phyloP scores from a whole-genome alignment of 2,113 vertebrate species.

The Daubentonia madagascariensis region DNA sequence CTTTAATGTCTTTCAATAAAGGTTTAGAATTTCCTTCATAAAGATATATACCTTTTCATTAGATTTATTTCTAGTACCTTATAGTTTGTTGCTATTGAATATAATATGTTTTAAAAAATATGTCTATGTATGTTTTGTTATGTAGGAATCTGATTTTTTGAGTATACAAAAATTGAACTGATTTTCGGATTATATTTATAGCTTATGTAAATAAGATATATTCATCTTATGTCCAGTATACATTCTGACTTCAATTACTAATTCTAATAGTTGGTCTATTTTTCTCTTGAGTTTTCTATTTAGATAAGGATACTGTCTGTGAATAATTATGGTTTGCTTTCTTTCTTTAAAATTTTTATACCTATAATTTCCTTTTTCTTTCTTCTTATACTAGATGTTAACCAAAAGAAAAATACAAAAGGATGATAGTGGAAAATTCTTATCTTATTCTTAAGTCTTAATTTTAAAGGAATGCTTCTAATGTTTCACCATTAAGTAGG shows the following conservation, averaged over 20 bases:
- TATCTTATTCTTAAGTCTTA: neutral
- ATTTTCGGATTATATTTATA: neutral
- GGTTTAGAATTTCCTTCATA: neutral
- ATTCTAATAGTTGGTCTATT: neutral
- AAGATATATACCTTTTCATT: conserved; percentile 19
- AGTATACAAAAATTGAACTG: neutral
- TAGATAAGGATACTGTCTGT: neutral
- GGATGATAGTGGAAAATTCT: neutral
- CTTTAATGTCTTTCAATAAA: neutral
- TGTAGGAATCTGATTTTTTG: neutral
- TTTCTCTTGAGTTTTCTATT: conserved; percentile 14
- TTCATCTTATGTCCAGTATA: neutral
- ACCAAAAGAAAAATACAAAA: neutral
- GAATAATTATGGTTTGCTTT: neutral
- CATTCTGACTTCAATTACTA: neutral
- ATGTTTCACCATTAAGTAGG: neutral
- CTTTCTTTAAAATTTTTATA: neutral
- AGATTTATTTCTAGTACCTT: neutral
- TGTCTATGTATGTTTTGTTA: neutral
- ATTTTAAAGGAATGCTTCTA: neutral
- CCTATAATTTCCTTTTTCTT: neutral
- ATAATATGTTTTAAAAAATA: neutral
- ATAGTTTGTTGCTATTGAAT: conserved; percentile 14
- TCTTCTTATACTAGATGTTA: neutral
- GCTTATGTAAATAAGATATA: neutral